Base-by-base conservation (phyloP, 2,888 invertebrate genomes). In the Meteorus cinctellus region DNA sequence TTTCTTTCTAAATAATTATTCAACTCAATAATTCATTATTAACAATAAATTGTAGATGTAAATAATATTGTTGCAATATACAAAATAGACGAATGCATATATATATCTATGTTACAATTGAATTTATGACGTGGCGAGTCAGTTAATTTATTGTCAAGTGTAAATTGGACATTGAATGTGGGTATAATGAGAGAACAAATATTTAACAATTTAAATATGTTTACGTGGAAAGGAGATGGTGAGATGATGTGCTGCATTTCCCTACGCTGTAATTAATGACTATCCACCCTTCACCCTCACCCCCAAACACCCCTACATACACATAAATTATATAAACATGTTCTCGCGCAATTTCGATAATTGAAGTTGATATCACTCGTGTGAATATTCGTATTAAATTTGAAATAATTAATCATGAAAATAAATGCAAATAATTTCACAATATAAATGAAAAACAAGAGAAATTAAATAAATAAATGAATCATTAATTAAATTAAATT, bases 261-360 rank as follows among this genome's bases (percentile, higher is more conserved):
- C 48, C 48, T 48, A 48, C 48, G n/a, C 48, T n/a, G 48, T 48
- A n/a, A 48, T 48, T 48, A 48, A 48, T 48, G 48, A 16, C 4
- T 48, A 48, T 48, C 48, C 16, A 48, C 16, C 48, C n/a, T 41
- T 12, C 41, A 8, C 41, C 41, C 12, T 41, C 12, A 41, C 41
- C 41, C 12, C 2, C 12, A 41, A 8, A 41, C 41, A 41, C 12
- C 41, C 8, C 41, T 41, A 41, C 12, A n/a, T 16, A n/a, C 48
- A 48, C 48, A n/a, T 48, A n/a, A 4, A n/a, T 48, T 48, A n/a
- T 48, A n/a, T 48, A 48, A n/a, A n/a, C n/a, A 48, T 48, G 48
- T 48, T 48, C n/a, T 48, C 48, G 48, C 60, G 62, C 36, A 72
- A 62, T 14, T 31, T 62, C 62, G 72, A 72, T 62, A 45, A 62